Evolutionary conservation across 2,113 vertebrate genomes (phyloP).

Genomic region (Aegotheles bennettii): DNA sequence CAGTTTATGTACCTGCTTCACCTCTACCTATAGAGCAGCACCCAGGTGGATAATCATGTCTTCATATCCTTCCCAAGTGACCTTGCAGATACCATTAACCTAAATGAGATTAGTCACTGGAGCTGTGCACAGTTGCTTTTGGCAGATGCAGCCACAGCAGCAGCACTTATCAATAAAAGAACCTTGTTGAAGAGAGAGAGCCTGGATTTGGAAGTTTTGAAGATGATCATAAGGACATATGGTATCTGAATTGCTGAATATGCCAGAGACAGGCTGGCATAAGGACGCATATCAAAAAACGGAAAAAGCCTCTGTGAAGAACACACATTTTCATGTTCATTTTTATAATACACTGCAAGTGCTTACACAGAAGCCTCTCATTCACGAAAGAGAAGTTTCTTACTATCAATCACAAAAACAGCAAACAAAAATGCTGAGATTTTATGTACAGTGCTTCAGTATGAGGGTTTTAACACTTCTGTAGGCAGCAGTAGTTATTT

Average conservation of each 20-base stretch:
- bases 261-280: conserved; percentile 34
- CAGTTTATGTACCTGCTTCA: neutral
- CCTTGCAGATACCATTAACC: conserved; percentile 31
- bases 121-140: neutral
- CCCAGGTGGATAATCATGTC: neutral
- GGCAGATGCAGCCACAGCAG: conserved; percentile 44
- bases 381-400: conserved; percentile 28
- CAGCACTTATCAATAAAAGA: conserved; percentile 15
- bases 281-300: neutral
- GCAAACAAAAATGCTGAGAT: conserved; percentile 42
- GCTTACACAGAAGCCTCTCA: conserved; percentile 51
- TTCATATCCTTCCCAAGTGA: conserved; percentile 9
- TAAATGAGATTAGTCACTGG: conserved; percentile 9
- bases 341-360: conserved; percentile 42
- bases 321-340: neutral
- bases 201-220: conserved; percentile 6
- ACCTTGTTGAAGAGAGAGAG: neutral
- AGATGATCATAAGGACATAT: conserved; percentile 48
- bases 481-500: conserved; percentile 42
- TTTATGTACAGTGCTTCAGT: conserved; percentile 53
- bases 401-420: conserved; percentile 40
- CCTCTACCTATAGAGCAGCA: neutral
- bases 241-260: conserved; percentile 38
- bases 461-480: conserved; percentile 35
- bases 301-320: conserved; percentile 16